Evolutionary conservation across 92 coral and sea anemone genomes (phyloP).

Genomic region (Zoanthus gigantus): DNA sequence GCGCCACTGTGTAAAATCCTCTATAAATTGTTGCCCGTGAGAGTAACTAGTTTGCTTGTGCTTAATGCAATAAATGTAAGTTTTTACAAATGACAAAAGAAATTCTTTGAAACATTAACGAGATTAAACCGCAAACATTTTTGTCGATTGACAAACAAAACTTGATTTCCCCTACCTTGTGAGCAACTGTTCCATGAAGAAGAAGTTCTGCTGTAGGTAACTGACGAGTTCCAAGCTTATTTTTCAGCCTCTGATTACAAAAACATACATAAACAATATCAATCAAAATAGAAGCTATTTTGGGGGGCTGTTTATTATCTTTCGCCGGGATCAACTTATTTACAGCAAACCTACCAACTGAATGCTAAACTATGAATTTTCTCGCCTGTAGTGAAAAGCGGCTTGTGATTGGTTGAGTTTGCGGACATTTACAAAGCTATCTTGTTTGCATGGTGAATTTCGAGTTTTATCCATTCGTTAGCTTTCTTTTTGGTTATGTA

Average conservation of each 20-base stretch:
- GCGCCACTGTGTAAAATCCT: no score
- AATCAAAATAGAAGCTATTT: background rate
- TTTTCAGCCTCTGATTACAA: conserved; percentile 72
- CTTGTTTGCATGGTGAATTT: no score
- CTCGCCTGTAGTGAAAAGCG: no score
- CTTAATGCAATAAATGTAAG: no score
- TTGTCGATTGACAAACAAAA: background rate
- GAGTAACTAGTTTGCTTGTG: no score
- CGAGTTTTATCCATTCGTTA: no score
- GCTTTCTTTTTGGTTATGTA: no score
- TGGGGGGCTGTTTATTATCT: background rate
- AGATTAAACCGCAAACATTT: background rate
- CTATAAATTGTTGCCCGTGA: no score
- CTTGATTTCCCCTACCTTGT: conserved; percentile 60
- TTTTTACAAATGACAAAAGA: background rate
- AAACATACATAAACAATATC: background rate
- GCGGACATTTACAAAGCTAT: no score
- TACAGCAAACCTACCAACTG: background rate
- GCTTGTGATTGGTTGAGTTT: no score
- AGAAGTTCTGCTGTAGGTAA: conserved; percentile 93
- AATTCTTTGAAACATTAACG: background rate
- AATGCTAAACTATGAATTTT: background rate
- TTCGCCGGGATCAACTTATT: background rate
- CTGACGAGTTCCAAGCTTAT: conserved; percentile 94
- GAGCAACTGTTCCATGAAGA: conserved; percentile 85